Percentiles rank a stretch among this genome's conserved stretches.
phyloP scores from a whole-genome alignment of 2,797 vertebrate genomes.

The Taenioides sp. region DNA sequence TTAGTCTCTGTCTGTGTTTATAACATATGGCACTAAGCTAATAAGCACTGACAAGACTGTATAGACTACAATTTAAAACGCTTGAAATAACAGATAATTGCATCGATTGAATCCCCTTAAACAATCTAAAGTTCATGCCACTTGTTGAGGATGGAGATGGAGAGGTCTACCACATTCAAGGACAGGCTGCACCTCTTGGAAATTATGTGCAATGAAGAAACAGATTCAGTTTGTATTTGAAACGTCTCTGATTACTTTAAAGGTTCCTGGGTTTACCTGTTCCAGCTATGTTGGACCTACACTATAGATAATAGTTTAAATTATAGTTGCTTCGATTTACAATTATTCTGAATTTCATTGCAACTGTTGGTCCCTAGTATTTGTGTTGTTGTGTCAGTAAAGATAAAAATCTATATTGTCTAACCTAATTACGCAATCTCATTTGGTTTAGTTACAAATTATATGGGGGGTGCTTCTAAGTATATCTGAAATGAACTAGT shows the following conservation, averaged over 20 bases:
- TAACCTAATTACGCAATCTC: too few relatives aligned
- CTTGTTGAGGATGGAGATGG: background rate
- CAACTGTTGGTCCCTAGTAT: too few relatives aligned
- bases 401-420: too few relatives aligned
- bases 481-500: too few relatives aligned
- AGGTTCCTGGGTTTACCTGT: background rate
- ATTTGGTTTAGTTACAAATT: too few relatives aligned
- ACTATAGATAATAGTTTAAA: background rate
- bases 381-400: too few relatives aligned
- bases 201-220: background rate
- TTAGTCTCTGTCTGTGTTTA: slow-evolving; percentile 34
- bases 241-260: too few relatives aligned
- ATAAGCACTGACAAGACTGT: slow-evolving; percentile 27
- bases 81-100: slow-evolving; percentile 1
- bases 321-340: background rate
- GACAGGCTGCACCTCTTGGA: background rate
- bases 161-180: slow-evolving; percentile 5
- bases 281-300: background rate
- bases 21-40: slow-evolving; percentile 21
- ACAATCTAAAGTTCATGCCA: background rate
- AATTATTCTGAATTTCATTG: too few relatives aligned
- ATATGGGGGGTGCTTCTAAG: too few relatives aligned
- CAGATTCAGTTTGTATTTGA: background rate
- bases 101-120: background rate
- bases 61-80: slow-evolving; percentile 24